phyloP scores from a whole-genome alignment of 1,140 invertebrate species.

The Antheraea mylitta region DNA sequence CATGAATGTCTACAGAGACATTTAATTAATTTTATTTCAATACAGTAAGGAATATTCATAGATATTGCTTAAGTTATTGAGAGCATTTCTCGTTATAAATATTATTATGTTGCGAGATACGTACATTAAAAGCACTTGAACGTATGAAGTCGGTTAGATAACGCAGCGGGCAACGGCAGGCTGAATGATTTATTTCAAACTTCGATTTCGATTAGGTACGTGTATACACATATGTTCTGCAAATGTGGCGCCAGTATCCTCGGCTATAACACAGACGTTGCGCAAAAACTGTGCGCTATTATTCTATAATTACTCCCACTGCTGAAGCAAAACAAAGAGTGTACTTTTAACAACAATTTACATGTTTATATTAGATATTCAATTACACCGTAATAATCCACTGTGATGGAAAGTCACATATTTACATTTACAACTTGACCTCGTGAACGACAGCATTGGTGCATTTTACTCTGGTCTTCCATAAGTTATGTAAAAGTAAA shows the following conservation, averaged over 20 bases:
- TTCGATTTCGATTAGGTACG: constrained; percentile 30
- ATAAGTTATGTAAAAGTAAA: no score
- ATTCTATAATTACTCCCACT: constrained; percentile 42
- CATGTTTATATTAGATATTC: no score
- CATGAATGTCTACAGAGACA: not conserved
- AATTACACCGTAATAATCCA: not conserved
- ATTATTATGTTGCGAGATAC: constrained; percentile 16
- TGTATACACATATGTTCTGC: constrained; percentile 59
- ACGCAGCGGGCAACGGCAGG: constrained; percentile 26
- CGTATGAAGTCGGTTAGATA: constrained; percentile 36
- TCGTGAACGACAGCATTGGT: no score
- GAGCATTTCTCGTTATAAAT: not conserved
- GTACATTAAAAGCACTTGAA: constrained; percentile 42
- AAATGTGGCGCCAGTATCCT: constrained; percentile 60
- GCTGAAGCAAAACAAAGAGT: not conserved
- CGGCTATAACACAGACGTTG: constrained; percentile 43
- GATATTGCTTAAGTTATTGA: not conserved
- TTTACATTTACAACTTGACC: not conserved
- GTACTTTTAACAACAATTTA: not conserved
- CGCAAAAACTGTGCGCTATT: constrained; percentile 41
- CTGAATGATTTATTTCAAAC: constrained; percentile 43
- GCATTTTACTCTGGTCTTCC: no score
- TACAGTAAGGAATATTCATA: not conserved
- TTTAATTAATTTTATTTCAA: not conserved
- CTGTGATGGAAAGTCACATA: not conserved